phyloP scores from a whole-genome alignment of 2,888 invertebrate species.

The Tetropium fuscum region DNA sequence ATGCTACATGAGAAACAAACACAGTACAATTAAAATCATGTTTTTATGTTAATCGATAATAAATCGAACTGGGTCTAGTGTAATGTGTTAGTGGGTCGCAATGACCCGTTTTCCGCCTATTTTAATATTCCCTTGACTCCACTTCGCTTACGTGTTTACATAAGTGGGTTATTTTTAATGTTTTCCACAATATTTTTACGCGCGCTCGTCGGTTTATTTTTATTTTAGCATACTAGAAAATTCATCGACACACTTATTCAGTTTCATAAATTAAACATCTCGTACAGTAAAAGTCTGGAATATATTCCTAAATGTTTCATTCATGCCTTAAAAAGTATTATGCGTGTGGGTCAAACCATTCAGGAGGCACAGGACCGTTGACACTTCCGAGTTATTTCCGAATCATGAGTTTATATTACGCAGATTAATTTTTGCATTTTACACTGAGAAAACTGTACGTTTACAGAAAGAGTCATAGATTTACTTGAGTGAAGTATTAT shows the following conservation, averaged over 20 bases:
- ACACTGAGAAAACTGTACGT: no score
- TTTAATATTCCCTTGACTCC: slow-evolving; percentile 49
- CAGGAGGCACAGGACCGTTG: not conserved
- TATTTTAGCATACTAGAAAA: slow-evolving; percentile 4
- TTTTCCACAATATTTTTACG: slow-evolving; percentile 13
- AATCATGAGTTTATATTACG: no score
- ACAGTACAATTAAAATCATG: slow-evolving; percentile 14
- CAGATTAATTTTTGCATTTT: no score
- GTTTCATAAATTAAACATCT: slow-evolving; percentile 2
- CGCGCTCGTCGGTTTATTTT: slow-evolving; percentile 10
- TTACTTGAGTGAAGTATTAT: no score
- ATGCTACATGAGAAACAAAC: not conserved
- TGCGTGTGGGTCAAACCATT: not conserved
- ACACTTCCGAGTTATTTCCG: not conserved
- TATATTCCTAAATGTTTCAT: slow-evolving; percentile 1
- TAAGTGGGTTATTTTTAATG: slow-evolving; percentile 17
- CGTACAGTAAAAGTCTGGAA: not conserved
- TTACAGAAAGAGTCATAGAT: no score
- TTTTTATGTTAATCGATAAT: slow-evolving; percentile 18
- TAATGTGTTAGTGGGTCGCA: slow-evolving; percentile 58
- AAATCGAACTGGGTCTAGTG: slow-evolving; percentile 55
- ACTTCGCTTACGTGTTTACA: slow-evolving; percentile 15
- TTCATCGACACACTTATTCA: slow-evolving; percentile 4
- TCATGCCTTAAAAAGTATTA: slow-evolving; percentile 2
- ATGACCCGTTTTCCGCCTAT: slow-evolving; percentile 55